A percentile compares a stretch with the other conserved stretches of the same genome.
Conservation (phyloP, 2,797 vertebrate genomes). For the Cuculus canorus region DNA sequence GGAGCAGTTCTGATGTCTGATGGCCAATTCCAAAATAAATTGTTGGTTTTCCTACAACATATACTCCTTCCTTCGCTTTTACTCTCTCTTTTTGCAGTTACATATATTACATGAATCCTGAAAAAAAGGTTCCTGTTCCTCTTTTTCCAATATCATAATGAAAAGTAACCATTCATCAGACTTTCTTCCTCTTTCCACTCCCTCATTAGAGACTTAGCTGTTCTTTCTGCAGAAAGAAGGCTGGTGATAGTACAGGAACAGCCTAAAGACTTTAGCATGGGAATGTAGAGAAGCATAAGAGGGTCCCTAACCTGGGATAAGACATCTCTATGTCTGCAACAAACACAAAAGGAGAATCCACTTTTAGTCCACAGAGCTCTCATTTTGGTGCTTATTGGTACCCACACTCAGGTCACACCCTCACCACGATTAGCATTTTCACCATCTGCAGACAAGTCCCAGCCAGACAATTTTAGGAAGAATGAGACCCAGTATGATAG, state of each 20-base stretch:
- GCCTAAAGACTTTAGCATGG: not conserved
- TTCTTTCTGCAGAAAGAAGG: not conserved
- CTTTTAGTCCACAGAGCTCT: not conserved
- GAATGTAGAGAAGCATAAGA: not conserved
- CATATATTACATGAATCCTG: not conserved
- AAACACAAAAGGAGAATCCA: not conserved
- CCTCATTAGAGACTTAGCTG: not conserved
- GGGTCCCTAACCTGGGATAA: fast-evolving
- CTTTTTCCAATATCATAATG: not conserved
- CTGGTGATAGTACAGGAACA: not conserved
- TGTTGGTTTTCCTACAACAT: not conserved
- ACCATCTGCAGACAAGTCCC: not conserved
- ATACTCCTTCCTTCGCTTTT: not conserved
- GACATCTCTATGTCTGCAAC: fast-evolving
- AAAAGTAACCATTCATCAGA: not conserved
- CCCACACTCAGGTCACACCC: fast-evolving
- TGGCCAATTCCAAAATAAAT: not conserved
- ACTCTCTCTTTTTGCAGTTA: not conserved
- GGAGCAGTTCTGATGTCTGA: not conserved
- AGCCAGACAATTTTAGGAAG: not conserved
- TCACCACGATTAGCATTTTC: not conserved
- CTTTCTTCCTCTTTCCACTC: not conserved
- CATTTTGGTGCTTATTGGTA: not conserved
- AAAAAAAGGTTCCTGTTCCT: not conserved
- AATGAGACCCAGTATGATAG: not conserved